Evolutionary conservation across 2,888 invertebrate species (phyloP).

Genomic region (Cosmia trapezina): DNA sequence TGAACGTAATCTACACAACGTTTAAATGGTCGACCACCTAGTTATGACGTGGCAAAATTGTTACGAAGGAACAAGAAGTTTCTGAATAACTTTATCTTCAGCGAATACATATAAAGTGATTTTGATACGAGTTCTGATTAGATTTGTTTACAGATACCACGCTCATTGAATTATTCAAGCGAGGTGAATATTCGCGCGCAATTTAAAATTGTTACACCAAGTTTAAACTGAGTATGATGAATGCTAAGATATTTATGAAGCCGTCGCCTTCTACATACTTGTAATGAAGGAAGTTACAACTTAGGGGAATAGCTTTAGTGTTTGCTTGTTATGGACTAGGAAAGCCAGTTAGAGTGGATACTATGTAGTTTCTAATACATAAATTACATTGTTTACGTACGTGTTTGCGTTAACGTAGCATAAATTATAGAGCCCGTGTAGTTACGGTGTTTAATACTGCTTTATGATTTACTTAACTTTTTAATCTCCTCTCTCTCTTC

Average conservation of each 20-base stretch:
- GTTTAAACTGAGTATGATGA: slow-evolving; percentile 75
- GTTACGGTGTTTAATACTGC: background rate
- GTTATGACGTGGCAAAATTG: slow-evolving; percentile 45
- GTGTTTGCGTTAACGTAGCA: background rate
- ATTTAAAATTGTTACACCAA: slow-evolving; percentile 79
- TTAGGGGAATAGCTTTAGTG: slow-evolving; percentile 46
- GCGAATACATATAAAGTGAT: slow-evolving; percentile 71
- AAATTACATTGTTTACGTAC: slow-evolving; percentile 13
- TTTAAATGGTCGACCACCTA: slow-evolving; percentile 26
- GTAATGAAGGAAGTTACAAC: slow-evolving; percentile 51
- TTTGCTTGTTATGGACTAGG: slow-evolving; percentile 32
- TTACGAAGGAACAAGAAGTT: slow-evolving; percentile 52
- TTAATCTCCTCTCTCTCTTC: background rate
- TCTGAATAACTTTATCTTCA: slow-evolving; percentile 56
- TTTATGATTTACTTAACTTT: background rate
- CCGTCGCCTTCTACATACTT: slow-evolving; percentile 42
- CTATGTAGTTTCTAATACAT: slow-evolving; percentile 27
- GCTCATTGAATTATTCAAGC: slow-evolving; percentile 82
- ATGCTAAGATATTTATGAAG: slow-evolving; percentile 73
- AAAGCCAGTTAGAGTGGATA: slow-evolving; percentile 33
- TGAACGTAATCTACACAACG: slow-evolving; percentile 26
- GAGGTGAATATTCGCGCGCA: slow-evolving; percentile 67
- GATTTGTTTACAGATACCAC: slow-evolving; percentile 76
- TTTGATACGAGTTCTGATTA: slow-evolving; percentile 79
- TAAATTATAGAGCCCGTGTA: background rate